Evolutionary conservation across 2,113 vertebrate genomes (phyloP).

Genomic region (Eubucco bourcierii): DNA sequence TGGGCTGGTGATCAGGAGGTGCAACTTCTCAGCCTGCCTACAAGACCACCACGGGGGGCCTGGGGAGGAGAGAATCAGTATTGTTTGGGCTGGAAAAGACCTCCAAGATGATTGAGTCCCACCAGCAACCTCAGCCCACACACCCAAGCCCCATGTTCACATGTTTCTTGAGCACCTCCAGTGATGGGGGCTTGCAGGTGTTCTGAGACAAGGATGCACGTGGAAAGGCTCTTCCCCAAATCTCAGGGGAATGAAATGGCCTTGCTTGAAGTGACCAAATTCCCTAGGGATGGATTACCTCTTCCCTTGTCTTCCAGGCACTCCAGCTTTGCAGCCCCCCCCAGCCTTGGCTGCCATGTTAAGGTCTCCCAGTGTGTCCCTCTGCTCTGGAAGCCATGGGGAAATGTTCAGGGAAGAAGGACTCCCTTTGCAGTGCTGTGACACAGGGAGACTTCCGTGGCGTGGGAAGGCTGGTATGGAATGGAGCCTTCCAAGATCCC

Average conservation of each 20-base stretch:
- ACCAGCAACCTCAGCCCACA: too few species aligned
- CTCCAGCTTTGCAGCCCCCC: background rate
- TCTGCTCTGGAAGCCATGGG: background rate
- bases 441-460: background rate
- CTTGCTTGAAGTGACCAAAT: background rate
- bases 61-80: background rate
- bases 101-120: too few species aligned
- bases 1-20: background rate
- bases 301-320: background rate
- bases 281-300: background rate
- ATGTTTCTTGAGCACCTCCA: too few species aligned
- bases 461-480: background rate
- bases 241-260: accelerated
- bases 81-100: too few species aligned
- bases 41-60: accelerated
- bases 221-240: too few species aligned
- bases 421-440: background rate
- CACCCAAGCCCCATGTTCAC: too few species aligned
- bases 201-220: too few species aligned
- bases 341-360: background rate
- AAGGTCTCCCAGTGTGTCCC: background rate
- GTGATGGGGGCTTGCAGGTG: too few species aligned
- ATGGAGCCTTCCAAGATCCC: background rate
- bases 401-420: background rate
- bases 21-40: background rate